Conservation (phyloP, 2,113 vertebrate genomes). For the Nothobranchius kuhntae region DNA sequence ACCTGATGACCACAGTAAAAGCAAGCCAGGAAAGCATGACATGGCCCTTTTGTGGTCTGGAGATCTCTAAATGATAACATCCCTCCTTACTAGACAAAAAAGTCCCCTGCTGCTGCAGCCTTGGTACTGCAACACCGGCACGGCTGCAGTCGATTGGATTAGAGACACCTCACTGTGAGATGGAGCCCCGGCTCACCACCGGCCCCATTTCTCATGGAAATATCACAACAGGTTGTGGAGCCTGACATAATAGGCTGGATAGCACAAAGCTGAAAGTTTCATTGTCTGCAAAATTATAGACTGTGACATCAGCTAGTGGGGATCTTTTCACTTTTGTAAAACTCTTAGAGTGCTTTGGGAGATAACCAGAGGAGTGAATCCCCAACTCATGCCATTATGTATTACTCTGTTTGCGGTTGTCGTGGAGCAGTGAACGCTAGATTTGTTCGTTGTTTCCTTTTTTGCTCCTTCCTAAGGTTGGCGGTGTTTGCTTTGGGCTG, state of each 20-base stretch:
- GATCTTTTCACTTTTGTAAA: constrained; percentile 61
- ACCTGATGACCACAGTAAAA: constrained; percentile 86
- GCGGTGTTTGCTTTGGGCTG: constrained; percentile 75
- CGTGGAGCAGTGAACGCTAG: constrained; percentile 44
- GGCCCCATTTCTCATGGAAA: constrained; percentile 91
- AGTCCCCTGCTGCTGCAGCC: constrained; percentile 86
- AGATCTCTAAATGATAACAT: constrained; percentile 83
- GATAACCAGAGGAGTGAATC: constrained; percentile 61
- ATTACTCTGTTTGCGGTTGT: constrained; percentile 51
- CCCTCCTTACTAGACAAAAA: constrained; percentile 85
- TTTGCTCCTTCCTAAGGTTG: constrained; percentile 48
- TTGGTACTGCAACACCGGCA: constrained; percentile 80
- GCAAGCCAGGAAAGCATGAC: constrained; percentile 82
- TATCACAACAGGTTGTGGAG: constrained; percentile 84
- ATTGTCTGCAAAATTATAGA: constrained; percentile 87
- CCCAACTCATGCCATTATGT: constrained; percentile 57
- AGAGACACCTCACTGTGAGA: constrained; percentile 84
- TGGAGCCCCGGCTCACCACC: constrained; percentile 80
- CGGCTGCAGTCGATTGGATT: constrained; percentile 90
- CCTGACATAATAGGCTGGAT: constrained; percentile 84
- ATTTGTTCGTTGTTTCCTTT: constrained; percentile 56
- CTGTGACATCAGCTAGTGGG: constrained; percentile 68
- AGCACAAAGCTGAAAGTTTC: constrained; percentile 82
- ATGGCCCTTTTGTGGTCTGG: constrained; percentile 81
- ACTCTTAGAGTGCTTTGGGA: constrained; percentile 66